Conservation (phyloP, 2,113 vertebrate genomes). For the Myotis lucifugus region DNA sequence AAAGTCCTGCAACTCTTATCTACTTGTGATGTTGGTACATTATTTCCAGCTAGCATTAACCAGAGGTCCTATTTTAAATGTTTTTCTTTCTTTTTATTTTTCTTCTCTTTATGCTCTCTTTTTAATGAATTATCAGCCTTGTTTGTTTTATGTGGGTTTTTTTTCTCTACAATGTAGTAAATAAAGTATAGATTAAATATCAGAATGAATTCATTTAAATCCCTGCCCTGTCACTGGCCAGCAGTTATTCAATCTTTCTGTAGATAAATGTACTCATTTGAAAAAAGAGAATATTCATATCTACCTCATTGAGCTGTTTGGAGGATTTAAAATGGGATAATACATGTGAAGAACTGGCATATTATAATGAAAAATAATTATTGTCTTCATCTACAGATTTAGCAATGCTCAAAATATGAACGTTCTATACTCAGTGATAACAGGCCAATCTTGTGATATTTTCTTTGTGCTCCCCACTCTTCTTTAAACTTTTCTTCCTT, state of each 20-base stretch:
- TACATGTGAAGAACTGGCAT: not conserved
- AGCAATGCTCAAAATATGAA: not conserved
- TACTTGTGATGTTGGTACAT: not conserved
- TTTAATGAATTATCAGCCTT: not conserved
- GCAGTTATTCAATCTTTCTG: not conserved
- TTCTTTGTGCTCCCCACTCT: not conserved
- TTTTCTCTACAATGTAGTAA: not conserved
- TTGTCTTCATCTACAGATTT: not conserved
- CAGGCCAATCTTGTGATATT: not conserved
- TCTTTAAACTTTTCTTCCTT: not conserved
- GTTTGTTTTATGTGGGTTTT: not conserved
- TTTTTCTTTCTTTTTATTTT: not conserved
- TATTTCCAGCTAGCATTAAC: not conserved
- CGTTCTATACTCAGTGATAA: not conserved
- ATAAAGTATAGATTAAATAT: not conserved
- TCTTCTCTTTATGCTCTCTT: not conserved
- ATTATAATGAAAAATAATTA: not conserved
- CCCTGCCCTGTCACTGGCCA: not conserved
- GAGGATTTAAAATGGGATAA: not conserved
- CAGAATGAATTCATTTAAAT: not conserved
- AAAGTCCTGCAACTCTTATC: not conserved
- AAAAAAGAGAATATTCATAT: not conserved
- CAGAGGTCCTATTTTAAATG: not conserved
- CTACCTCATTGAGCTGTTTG: not conserved
- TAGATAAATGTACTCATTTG: not conserved